Conservation (phyloP, 2,797 vertebrate species). For the Sparidentex hasta region DNA sequence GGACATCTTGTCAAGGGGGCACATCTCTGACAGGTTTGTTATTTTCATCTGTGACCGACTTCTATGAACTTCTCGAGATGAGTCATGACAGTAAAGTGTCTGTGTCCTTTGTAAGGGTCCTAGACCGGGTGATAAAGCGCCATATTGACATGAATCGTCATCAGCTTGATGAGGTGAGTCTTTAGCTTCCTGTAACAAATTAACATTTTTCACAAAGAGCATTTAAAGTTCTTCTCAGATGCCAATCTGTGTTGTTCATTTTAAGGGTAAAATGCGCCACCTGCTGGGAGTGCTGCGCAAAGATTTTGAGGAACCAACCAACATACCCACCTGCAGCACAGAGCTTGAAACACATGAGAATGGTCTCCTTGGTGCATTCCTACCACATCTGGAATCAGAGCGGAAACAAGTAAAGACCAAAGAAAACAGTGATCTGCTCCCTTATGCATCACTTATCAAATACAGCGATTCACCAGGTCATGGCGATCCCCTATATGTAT, state of each 20-base stretch:
- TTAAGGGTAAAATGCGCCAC: conserved; percentile 92
- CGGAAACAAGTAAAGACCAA: conserved; percentile 46
- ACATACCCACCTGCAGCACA: conserved; percentile 36
- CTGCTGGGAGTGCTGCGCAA: conserved; percentile 89
- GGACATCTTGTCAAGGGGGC: conserved; percentile 91
- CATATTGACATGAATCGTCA: conserved; percentile 91
- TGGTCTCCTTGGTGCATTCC: conserved; percentile 48
- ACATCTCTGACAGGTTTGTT: conserved; percentile 93
- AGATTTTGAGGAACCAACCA: conserved; percentile 84
- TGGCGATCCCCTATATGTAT: conserved; percentile 24
- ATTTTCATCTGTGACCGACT: conserved; percentile 8
- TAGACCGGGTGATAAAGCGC: conserved; percentile 90
- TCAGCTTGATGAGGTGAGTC: conserved; percentile 89
- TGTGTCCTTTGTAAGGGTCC: conserved; percentile 83
- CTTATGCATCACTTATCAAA: conserved; percentile 54
- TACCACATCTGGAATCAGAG: conserved; percentile 48
- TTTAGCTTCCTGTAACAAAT: not conserved
- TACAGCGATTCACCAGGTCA: conserved; percentile 31
- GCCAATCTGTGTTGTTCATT: conserved; percentile 39
- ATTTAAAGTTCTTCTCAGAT: conserved; percentile 2
- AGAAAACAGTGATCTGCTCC: conserved; percentile 48
- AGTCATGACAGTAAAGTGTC: conserved; percentile 4
- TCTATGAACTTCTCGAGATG: not conserved
- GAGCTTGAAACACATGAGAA: conserved; percentile 47
- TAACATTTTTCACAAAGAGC: not conserved